These are phyloP conservation scores for Phaethon lepturus DNA, from an alignment of 2,113 vertebrate genomes.

Conservation along the genomic window DNA sequence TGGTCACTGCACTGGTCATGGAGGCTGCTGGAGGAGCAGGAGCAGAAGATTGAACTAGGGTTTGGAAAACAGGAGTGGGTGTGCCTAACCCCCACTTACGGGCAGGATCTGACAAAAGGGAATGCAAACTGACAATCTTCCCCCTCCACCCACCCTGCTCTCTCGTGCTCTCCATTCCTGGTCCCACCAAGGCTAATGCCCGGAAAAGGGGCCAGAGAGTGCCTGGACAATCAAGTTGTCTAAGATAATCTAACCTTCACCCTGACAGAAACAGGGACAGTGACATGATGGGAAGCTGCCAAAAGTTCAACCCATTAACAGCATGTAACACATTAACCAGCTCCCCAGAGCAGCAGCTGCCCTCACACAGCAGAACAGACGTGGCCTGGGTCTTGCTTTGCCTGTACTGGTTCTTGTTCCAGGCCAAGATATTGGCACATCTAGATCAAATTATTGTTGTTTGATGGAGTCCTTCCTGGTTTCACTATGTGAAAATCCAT, in stretches of 20 bases:
- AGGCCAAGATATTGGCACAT: not conserved
- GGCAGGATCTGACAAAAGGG: not conserved
- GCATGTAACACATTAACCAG: constrained; percentile 60
- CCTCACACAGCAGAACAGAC: not conserved
- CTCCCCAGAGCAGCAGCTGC: not conserved
- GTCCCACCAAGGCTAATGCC: not conserved
- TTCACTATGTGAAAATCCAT: not conserved
- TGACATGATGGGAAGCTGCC: constrained; percentile 26
- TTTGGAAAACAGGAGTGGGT: not conserved
- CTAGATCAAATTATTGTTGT: not conserved
- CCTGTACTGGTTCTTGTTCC: not conserved
- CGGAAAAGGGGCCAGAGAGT: not conserved
- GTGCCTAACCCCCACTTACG: not conserved
- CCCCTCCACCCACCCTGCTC: not conserved
- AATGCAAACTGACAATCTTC: not conserved
- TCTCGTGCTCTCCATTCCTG: not conserved
- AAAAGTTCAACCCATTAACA: constrained; percentile 44
- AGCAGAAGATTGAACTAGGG: not conserved
- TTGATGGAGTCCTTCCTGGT: not conserved
- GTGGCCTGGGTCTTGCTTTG: not conserved
- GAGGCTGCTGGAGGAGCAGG: not conserved
- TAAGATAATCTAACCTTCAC: constrained; percentile 41
- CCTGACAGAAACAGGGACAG: constrained; percentile 12
- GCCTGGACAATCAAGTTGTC: not conserved
- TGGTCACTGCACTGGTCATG: rapidly evolving